These are phyloP conservation scores for Monomorium pharaonis DNA, from an alignment of 1,140 invertebrate genomes.

Conservation along the genomic window DNA sequence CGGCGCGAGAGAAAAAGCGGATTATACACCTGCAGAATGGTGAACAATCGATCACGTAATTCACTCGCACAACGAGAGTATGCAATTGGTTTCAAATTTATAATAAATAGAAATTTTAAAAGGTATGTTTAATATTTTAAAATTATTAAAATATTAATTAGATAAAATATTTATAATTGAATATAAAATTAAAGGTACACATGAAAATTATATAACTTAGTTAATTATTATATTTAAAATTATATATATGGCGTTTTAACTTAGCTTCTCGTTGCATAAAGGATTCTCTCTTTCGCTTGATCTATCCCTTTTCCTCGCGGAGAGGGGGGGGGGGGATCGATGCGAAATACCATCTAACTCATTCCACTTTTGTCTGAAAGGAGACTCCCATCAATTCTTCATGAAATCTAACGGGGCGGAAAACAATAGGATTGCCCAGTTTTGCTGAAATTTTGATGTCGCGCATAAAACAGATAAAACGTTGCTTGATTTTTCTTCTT, in stretches of 20 bases:
- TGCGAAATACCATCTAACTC: conserved; percentile 10
- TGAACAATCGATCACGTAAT: not conserved
- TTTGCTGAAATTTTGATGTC: conserved; percentile 23
- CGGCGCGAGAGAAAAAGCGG: not conserved
- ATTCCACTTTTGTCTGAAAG: not conserved
- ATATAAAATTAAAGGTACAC: not conserved
- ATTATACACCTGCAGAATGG: not conserved
- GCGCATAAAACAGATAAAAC: conserved; percentile 18
- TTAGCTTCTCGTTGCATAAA: not conserved
- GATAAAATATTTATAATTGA: too few relatives aligned
- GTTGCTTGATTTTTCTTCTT: not conserved
- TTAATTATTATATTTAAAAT: not conserved
- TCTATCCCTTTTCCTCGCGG: not conserved
- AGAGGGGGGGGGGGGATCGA: not conserved
- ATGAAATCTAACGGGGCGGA: conserved; percentile 41
- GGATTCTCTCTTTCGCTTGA: not conserved
- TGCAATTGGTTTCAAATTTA: not conserved
- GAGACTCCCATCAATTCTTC: conserved; percentile 7
- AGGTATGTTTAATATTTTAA: too few relatives aligned
- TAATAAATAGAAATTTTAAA: not conserved
- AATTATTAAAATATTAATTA: too few relatives aligned
- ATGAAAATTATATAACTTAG: not conserved
- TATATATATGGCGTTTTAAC: not conserved
- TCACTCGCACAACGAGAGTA: not conserved
- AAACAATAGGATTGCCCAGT: conserved; percentile 36